Conservation (phyloP, 2,888 invertebrate genomes). For the Ernsta delagoae region DNA sequence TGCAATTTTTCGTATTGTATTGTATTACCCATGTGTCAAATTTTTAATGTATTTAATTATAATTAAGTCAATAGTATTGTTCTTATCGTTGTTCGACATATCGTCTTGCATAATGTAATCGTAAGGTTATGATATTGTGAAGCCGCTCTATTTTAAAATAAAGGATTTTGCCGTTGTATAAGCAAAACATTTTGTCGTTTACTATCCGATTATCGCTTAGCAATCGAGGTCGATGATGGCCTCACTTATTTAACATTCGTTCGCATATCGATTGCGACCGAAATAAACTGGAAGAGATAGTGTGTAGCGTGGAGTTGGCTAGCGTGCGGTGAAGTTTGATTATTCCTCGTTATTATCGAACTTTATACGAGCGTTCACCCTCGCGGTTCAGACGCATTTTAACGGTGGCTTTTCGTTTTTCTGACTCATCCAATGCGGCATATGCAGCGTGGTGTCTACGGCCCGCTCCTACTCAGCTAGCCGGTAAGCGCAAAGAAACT, state of each 20-base stretch:
- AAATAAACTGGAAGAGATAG: conserved; percentile 83
- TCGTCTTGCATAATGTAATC: conserved; percentile 73
- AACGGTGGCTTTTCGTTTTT: conserved; percentile 68
- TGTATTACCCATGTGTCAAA: conserved; percentile 81
- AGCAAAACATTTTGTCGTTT: conserved; percentile 81
- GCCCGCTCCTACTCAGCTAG: conserved; percentile 61
- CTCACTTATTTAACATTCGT: conserved; percentile 69
- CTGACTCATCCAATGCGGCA: conserved; percentile 81
- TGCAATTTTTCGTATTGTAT: conserved; percentile 67
- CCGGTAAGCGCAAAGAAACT: conserved; percentile 62
- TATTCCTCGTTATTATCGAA: conserved; percentile 50
- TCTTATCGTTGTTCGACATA: conserved; percentile 83
- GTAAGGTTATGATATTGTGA: conserved; percentile 83
- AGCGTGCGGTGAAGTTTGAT: conserved; percentile 65
- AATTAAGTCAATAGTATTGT: conserved; percentile 77
- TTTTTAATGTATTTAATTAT: conserved; percentile 67
- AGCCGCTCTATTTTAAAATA: conserved; percentile 85
- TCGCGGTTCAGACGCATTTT: conserved; percentile 54
- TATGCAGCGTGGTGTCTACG: conserved; percentile 73
- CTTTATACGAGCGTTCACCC: conserved; percentile 46
- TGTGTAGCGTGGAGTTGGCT: conserved; percentile 79
- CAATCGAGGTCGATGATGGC: conserved; percentile 68
- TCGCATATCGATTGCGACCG: conserved; percentile 76
- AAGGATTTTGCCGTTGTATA: conserved; percentile 84
- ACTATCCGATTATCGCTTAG: conserved; percentile 75